phyloP scores from a whole-genome alignment of 2,888 invertebrate genomes.

The Sesia apiformis region DNA sequence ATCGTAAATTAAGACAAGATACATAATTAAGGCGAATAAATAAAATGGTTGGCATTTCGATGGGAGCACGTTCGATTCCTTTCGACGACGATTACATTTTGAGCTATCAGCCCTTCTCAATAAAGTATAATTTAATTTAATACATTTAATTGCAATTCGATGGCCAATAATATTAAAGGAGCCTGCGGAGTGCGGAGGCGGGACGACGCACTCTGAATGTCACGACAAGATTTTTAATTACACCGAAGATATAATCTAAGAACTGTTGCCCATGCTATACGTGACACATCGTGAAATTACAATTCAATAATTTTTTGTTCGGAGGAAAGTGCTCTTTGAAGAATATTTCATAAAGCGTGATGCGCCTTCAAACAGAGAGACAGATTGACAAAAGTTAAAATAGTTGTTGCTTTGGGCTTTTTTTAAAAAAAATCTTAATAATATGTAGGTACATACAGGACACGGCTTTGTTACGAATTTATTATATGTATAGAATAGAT shows the following conservation, averaged over 20 bases:
- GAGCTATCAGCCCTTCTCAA: conserved; percentile 66
- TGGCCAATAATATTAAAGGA: conserved; percentile 71
- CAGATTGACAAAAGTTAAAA: no score
- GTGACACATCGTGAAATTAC: conserved; percentile 63
- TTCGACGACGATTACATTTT: conserved; percentile 52
- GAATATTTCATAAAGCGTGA: background rate
- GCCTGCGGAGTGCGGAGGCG: conserved; percentile 61
- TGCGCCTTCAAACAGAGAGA: no score
- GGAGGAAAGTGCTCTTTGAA: background rate
- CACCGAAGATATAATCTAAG: conserved; percentile 70
- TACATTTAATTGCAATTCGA: conserved; percentile 72
- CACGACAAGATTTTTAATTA: conserved; percentile 76
- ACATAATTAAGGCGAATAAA: conserved; percentile 75
- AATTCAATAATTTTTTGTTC: conserved; percentile 57
- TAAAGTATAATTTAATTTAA: conserved; percentile 72
- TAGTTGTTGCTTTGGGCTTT: no score
- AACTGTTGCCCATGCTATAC: conserved; percentile 53
- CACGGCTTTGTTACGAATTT: no score
- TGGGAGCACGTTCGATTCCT: conserved; percentile 71
- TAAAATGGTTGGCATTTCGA: conserved; percentile 75
- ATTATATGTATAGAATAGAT: no score
- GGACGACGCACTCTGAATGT: conserved; percentile 67
- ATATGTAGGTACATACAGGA: no score
- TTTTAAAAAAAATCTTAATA: no score
- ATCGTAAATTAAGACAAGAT: conserved; percentile 76